phyloP scores from a whole-genome alignment of 1,140 invertebrate species.

The Eubasilissa regina region DNA sequence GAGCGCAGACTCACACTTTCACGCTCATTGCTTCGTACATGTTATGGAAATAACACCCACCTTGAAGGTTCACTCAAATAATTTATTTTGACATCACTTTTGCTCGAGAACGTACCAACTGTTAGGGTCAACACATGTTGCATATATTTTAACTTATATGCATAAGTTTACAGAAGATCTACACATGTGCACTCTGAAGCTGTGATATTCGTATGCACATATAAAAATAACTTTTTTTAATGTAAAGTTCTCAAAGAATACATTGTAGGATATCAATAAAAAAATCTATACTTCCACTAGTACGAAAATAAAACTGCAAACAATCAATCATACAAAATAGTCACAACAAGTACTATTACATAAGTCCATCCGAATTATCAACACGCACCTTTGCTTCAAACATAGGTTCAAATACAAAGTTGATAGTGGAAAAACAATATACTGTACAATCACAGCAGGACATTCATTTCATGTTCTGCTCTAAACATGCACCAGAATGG shows the following conservation, averaged over 20 bases:
- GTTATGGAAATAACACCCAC: too few relatives aligned
- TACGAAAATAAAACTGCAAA: conserved; percentile 48
- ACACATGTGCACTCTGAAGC: neutral
- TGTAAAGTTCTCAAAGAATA: conserved; percentile 43
- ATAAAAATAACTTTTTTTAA: conserved; percentile 45
- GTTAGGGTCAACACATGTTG: too few relatives aligned
- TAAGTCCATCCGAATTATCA: conserved; percentile 41
- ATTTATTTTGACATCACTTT: too few relatives aligned
- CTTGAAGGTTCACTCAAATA: too few relatives aligned
- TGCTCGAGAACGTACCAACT: too few relatives aligned
- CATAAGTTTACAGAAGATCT: conserved; percentile 28
- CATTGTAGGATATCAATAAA: conserved; percentile 26
- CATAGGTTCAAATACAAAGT: conserved; percentile 15
- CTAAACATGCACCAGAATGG: too few relatives aligned
- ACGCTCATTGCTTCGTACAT: too few relatives aligned
- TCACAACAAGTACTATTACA: conserved; percentile 51
- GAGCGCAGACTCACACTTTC: neutral
- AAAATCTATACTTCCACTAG: conserved; percentile 35
- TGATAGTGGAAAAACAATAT: conserved; percentile 18
- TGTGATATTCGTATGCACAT: conserved; percentile 28
- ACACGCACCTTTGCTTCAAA: conserved; percentile 20
- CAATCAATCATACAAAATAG: conserved; percentile 44
- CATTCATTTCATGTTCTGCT: conserved; percentile 7
- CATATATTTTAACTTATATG: conserved; percentile 18
- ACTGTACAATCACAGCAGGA: conserved; percentile 10